Percentiles rank a stretch among this genome's conserved stretches.
Evolutionary conservation across 2,113 vertebrate species (phyloP).

Genomic region (Brienomyrus brachyistius): DNA sequence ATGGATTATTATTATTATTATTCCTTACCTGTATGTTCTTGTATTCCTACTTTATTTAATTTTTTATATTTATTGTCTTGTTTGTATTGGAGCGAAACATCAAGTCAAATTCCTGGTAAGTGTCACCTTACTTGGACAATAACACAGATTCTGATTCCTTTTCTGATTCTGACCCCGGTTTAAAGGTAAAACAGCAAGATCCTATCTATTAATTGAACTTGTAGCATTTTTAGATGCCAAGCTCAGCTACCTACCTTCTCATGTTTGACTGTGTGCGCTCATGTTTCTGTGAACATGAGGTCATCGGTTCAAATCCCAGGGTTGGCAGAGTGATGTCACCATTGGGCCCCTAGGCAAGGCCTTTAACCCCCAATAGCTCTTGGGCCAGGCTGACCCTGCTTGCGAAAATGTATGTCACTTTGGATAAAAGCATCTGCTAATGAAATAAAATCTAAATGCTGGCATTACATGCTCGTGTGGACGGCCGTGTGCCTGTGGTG

Average conservation of each 20-base stretch:
- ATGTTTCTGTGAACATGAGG: not conserved
- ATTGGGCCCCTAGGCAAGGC: not conserved
- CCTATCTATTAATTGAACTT: not conserved
- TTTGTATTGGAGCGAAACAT: not conserved
- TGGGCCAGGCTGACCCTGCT: not conserved
- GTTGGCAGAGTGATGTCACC: not conserved
- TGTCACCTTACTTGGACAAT: not conserved
- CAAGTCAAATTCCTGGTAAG: not conserved
- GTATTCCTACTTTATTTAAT: not conserved
- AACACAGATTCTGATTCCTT: not conserved
- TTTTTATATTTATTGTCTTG: not conserved
- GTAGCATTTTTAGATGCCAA: not conserved
- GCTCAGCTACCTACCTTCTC: not conserved
- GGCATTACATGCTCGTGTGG: not conserved
- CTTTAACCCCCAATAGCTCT: not conserved
- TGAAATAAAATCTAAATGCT: not conserved
- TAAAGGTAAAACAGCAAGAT: not conserved
- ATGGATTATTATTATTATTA: too few species aligned
- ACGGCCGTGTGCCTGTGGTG: not conserved
- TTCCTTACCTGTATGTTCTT: not conserved
- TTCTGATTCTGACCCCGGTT: not conserved
- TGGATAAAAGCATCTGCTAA: not conserved
- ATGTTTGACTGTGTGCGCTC: not conserved
- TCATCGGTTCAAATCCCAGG: not conserved
- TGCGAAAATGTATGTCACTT: not conserved